Evolutionary conservation across 2,888 invertebrate genomes (phyloP).

Genomic region (Pachydiplax longipennis): DNA sequence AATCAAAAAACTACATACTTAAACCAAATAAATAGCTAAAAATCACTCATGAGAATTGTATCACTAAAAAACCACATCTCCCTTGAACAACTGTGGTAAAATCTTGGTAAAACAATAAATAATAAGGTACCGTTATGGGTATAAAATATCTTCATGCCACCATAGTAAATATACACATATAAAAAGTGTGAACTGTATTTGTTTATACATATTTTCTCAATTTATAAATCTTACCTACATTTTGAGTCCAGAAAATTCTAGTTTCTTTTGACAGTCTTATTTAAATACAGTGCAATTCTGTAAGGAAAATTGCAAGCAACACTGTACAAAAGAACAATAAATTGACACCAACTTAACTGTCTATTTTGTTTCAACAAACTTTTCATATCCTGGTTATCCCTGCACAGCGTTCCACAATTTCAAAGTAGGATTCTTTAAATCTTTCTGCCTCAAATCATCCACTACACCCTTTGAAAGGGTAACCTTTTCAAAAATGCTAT

Average conservation of each 20-base stretch:
- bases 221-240: slow-evolving; percentile 44
- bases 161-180: slow-evolving; percentile 45
- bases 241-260: slow-evolving; percentile 44
- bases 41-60: slow-evolving; percentile 34
- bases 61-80: slow-evolving; percentile 7
- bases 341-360: slow-evolving; percentile 44
- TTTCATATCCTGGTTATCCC: slow-evolving; percentile 43
- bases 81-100: slow-evolving; percentile 37
- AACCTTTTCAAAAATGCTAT: slow-evolving; percentile 21
- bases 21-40: slow-evolving; percentile 43
- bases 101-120: slow-evolving; percentile 44
- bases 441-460: neutral
- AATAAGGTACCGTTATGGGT: slow-evolving; percentile 43
- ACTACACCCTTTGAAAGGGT: slow-evolving; percentile 37
- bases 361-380: slow-evolving; percentile 43
- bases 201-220: slow-evolving; percentile 45
- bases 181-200: slow-evolving; percentile 45
- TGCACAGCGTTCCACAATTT: slow-evolving; percentile 36
- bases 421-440: slow-evolving; percentile 24
- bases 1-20: slow-evolving; percentile 28
- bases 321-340: slow-evolving; percentile 45
- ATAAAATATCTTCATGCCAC: slow-evolving; percentile 44
- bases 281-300: slow-evolving; percentile 43
- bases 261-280: slow-evolving; percentile 44
- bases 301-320: slow-evolving; percentile 44